Evolutionary conservation across 2,888 invertebrate species (phyloP), one percentile per base, ranked within the genome.

Genomic region (Automeris io): DNA sequence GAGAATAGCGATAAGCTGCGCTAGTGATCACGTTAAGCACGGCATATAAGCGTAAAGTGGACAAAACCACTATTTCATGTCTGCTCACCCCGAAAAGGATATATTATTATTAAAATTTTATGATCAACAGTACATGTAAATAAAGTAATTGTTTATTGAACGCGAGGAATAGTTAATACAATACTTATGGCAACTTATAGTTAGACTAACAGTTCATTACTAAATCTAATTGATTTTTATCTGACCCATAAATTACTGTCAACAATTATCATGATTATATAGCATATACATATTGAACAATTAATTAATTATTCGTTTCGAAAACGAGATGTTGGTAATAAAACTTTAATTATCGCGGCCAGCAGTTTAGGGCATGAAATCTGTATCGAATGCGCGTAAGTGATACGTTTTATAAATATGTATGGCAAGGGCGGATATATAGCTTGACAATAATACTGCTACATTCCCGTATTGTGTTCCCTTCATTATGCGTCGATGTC

Each of bases 341-440:
- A 49, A 56, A 39, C 48, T 57, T 61, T 56, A 63, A 58, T 58
- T 51, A 53, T 50, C 48, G 12, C 37, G 22, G 9, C 22, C 8
- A 31, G 18, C 18, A 23, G 11, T n/a, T 18, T 11, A 24, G 37
- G 33, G 12, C 33, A 42, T 40, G 38, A 41, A 45, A 46, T 36
- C 26, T 24, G 33, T 26, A 12, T 13, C 22, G 50, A 59, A 60
- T 56, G 55, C 48, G 57, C 57, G 52, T 62, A 57, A 55, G 52
- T 54, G 53, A 67, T 50, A 49, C 53, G 48, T 42, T 46, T 54
- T 71, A 71, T 82, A 77, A 78, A 83, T 83, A 85, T 83, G 74
- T 76, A 85, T 82, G 65, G 76, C 72, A 55, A 70, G 83, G 83
- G 83, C 74, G 79, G 70, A 62, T 44, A 53, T 58, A 50, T 51